A percentile compares a stretch with the other conserved stretches of the same genome.
Conservation (phyloP, 2,888 invertebrate species). For the Drosophila mayaguana region DNA sequence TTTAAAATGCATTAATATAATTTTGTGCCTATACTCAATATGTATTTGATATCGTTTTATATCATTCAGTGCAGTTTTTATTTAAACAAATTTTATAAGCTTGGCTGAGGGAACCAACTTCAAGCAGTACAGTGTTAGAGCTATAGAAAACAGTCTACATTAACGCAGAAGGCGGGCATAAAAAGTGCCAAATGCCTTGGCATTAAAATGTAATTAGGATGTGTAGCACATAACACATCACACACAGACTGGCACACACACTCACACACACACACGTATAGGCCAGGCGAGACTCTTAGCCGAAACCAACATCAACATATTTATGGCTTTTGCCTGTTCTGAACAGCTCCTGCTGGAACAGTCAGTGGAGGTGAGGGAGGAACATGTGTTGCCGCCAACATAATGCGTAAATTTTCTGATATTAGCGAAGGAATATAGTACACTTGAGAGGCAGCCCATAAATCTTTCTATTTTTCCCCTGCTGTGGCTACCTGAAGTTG, state of each 20-base stretch:
- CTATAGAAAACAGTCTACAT: constrained; percentile 9
- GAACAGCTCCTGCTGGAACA: constrained; percentile 19
- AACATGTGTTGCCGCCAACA: constrained; percentile 21
- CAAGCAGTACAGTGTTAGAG: neutral
- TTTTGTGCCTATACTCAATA: neutral
- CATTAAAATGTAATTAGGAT: constrained; percentile 76
- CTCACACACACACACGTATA: constrained; percentile 2
- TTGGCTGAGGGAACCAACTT: neutral
- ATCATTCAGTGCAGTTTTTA: neutral
- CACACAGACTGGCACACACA: neutral
- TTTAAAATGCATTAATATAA: neutral
- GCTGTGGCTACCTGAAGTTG: constrained; percentile 28
- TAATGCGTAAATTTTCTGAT: constrained; percentile 49
- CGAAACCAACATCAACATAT: constrained; percentile 48
- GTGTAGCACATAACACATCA: constrained; percentile 23
- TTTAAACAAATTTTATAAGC: constrained; percentile 1
- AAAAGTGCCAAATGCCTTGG: constrained; percentile 48
- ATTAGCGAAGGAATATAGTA: constrained; percentile 47
- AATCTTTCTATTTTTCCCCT: constrained; percentile 31
- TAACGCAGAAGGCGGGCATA: constrained; percentile 22
- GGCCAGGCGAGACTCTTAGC: constrained; percentile 15
- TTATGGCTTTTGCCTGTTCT: constrained; percentile 61
- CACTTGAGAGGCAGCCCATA: constrained; percentile 42
- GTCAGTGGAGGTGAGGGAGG: neutral
- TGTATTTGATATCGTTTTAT: neutral